These are phyloP conservation scores for Charina bottae DNA, from an alignment of 2,113 vertebrate genomes.

Conservation along the genomic window DNA sequence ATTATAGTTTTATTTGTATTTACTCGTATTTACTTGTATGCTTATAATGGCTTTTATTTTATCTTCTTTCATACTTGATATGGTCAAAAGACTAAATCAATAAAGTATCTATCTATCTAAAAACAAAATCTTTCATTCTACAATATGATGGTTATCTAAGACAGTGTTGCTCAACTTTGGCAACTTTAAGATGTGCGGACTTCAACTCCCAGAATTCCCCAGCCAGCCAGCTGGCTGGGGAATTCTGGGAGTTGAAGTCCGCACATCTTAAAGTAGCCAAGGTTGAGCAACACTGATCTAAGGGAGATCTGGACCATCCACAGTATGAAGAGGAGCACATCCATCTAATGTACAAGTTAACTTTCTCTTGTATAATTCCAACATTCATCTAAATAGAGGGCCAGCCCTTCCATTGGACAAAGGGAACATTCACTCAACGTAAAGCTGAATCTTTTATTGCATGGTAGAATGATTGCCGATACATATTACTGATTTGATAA, in stretches of 20 bases:
- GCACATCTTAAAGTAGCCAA: neutral
- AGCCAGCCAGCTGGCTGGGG: neutral
- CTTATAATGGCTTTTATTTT: too few relatives aligned
- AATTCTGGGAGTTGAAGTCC: neutral
- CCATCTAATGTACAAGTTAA: neutral
- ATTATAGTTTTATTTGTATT: too few relatives aligned
- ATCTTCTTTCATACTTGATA: too few relatives aligned
- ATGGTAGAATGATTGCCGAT: neutral
- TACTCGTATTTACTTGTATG: too few relatives aligned
- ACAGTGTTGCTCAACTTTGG: neutral
- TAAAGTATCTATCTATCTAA: too few relatives aligned
- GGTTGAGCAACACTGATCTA: neutral
- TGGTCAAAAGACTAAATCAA: too few relatives aligned
- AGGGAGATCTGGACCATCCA: neutral
- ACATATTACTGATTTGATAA: neutral
- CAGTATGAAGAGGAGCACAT: neutral
- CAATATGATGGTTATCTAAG: neutral
- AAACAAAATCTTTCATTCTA: neutral
- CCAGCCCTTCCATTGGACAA: neutral
- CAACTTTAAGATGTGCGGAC: neutral
- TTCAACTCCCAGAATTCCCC: neutral
- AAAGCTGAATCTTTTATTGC: neutral
- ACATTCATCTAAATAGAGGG: neutral
- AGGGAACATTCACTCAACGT: neutral
- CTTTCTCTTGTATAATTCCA: neutral